Evolutionary conservation across 1,140 invertebrate genomes (phyloP), one percentile per base, ranked within the genome.

Genomic region (Drosophila dunni): DNA sequence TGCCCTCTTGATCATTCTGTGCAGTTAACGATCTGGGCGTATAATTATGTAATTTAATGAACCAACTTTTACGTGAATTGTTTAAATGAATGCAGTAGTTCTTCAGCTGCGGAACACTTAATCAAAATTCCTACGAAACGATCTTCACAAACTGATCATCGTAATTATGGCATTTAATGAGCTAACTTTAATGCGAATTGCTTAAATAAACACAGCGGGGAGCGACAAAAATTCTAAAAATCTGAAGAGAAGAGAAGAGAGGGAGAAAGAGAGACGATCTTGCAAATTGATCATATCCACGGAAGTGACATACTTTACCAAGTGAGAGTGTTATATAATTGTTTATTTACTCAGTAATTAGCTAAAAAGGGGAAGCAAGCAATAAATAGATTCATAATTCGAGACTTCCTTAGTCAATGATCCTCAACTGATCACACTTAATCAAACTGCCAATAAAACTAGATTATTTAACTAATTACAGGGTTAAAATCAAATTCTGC

Each of bases 41-140:
- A 65, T 64, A 46, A 58, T 84, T 84, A 74, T 81, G 81, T 79
- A 84, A 84, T 78, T 72, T 69, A 20, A 69, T 58, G 54, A 67
- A 40, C 24, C 61, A 73, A 81, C 68, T 56, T 48, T 11, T 57
- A 72, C 69, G 69, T 72, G 69, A 64, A 71, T 64, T 42, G 68
- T 5, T 42, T 71, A 56, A 64, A 61, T 53, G 53, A 48, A 53
- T 45, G 29, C 29, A 36, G 4, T 24, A 13, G 13, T 56, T 33
- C 54, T 56, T 29, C 33, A 46, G 11, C 17, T 33, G 33, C 29
- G 13, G 7, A n/a, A 7, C 36, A 51, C 29, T 62, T 3, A 53
- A 36, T 53, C 38, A 44, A 45, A 54, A 34, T 44, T 54, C n/a
- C 15, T 15, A 17, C 34, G 13, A 64, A 44, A 46, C 40, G n/a